Evolutionary conservation across 2,797 vertebrate species (phyloP), one percentile per base, ranked within the genome.

Genomic region (Catharus ustulatus): DNA sequence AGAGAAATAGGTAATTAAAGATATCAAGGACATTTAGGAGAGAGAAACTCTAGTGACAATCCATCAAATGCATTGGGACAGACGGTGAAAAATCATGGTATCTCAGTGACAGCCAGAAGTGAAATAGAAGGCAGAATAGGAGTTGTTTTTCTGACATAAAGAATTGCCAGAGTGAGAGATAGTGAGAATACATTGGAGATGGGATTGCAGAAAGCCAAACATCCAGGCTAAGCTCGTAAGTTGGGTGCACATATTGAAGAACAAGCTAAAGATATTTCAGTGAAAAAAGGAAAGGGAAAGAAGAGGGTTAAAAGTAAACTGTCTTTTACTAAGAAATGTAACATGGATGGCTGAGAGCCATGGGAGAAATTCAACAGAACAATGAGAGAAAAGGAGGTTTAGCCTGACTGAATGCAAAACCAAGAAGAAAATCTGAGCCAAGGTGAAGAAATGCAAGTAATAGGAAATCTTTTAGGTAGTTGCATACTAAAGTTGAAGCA

Each of bases 1-100:
- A 87, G 83, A 93, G 62, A 87, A 96, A 63, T 72, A 81, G 59
- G 62, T 94, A 95, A 97, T 97, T 96, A 92, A 82, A 88, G 82
- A 24, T 84, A 81, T 80, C 87, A 93, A 96, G 94, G 95, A 76
- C 79, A 67, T 69, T 55, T 7, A 81, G 89, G 62, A 95, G 91
- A 86, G 51, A 49, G 76, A 62, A 86, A 71, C 42, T 84, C 29
- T n/a, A 40, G 51, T 63, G 80, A 90, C 79, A 91, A 96, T 94
- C 85, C 84, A 94, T 97, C 94, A 95, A 79, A 82, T 51, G 22
- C 3, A 1, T 81, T 62, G 52, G 89, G 85, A 84, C 32, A 75
- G 91, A 71, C 8, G 34, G 66, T 89, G 89, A 93, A 92, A 93
- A 93, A 93, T 93, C 82, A 51, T n/a, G 66, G 79, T 74, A 46